Conservation (phyloP, 1,140 invertebrate genomes). For the Parapsyche elsis region DNA sequence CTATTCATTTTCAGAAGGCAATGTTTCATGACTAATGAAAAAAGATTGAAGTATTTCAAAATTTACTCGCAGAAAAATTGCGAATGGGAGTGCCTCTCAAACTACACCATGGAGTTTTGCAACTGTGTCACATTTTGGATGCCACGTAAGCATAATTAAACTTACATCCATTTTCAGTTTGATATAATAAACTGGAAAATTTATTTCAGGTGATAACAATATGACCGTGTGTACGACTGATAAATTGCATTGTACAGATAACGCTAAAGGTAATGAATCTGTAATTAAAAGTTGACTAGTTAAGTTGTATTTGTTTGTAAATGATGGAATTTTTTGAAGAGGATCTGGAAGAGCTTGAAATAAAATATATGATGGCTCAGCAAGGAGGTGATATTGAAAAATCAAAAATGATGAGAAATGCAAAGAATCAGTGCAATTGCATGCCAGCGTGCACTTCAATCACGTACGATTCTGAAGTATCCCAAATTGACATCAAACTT, state of each 20-base stretch:
- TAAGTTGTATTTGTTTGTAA: not conserved
- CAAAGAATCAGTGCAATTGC: conserved; percentile 70
- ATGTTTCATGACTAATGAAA: conserved; percentile 74
- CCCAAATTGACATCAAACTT: conserved; percentile 72
- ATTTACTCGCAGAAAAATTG: conserved; percentile 83
- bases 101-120: conserved; percentile 76
- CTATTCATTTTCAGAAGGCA: conserved; percentile 65
- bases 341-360: not conserved
- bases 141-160: conserved; percentile 68
- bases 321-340: not conserved
- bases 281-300: not conserved
- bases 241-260: not conserved
- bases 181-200: not conserved
- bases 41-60: conserved; percentile 72
- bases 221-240: not conserved
- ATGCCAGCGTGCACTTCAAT: conserved; percentile 75
- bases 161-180: not conserved
- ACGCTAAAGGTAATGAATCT: not conserved
- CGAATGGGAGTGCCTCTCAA: conserved; percentile 80
- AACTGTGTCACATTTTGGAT: conserved; percentile 76
- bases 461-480: conserved; percentile 74
- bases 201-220: not conserved
- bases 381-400: conserved; percentile 52
- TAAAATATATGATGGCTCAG: not conserved
- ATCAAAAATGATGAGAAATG: conserved; percentile 68